Base-by-base conservation (phyloP, 2,113 vertebrate species). In the Coptodon rendalli region DNA sequence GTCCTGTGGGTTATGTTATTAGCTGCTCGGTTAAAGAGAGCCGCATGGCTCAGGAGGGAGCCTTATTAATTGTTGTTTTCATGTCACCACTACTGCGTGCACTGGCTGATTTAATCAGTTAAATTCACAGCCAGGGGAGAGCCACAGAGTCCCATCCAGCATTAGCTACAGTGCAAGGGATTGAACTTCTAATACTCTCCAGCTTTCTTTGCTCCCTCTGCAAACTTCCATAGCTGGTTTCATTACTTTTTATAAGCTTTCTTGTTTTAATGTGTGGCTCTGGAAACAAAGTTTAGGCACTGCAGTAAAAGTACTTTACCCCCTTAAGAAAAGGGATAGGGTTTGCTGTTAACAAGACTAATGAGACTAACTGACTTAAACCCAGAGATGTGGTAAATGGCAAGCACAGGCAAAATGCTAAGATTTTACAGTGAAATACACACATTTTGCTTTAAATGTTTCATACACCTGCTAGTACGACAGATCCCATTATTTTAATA, bases 11-110 rank as follows among this genome's bases (percentile, higher is more conserved):
- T 94, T 95, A 96, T 96, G 95, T 97, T 97, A 97, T 97, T 97
- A 97, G 97, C 96, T 96, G 96, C 95, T 97, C 96, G 95, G 96
- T 97, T 97, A 97, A 97, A 97, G 96, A 95, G 93, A 93, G 96
- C 91, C 31, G 7, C 91, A 85, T 94, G 95, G 94, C 93, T 80
- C 94, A 94, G 94, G 93, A 89, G 91, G 91, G 93, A 94, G 96
- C 95, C 96, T 97, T 97, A 97, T 97, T 97, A 97, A 97, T 97
- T 97, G 96, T 96, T 96, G 96, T 97, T 97, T 97, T 97, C 96
- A 93, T 97, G 97, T 97, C 96, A 97, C 95, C 96, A 93, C 92
- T 90, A 93, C 94, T 94, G 94, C 93, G 93, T 96, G 96, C 95
- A 96, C 95, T 96, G 94, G 91, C 95, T 97, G 96, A 98, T 97